Evolutionary conservation across 30 jellyfish, hydroid and myxozoan species (phyloP), one percentile per base, ranked within the genome.

Genomic region (Turritopsis dohrnii): DNA sequence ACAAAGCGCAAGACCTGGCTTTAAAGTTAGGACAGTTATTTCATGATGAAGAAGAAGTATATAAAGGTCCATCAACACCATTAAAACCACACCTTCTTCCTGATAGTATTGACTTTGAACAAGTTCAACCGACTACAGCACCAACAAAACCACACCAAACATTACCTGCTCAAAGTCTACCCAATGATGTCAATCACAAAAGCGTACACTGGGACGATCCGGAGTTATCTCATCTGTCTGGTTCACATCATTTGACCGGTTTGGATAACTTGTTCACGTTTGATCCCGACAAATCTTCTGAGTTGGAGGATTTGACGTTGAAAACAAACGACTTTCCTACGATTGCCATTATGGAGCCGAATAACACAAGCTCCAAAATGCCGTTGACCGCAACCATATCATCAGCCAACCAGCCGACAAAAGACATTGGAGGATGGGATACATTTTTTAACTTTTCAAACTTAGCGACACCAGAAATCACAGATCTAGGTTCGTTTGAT

Each of bases 221-320:
- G 16, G 30, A 23, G 31, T 27, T n/a, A 9, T 9, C 7, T 69
- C 16, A 69, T 69, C 77, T 1, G 8, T 0, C 77, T 9, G 77
- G 31, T n/a, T 1, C 31, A n/a, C 28, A 69, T 19, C 77, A 9
- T 7, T 23, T 19, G 28, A 69, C 28, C 77, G 30, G 30, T 27
- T 27, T 69, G 30, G 77, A 69, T 19, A 27, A 69, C 28, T 21
- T 69, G 7, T 69, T 69, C 30, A n/a, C 77, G 28, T 69, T 69
- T 27, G 30, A 69, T n/a, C 77, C 77, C 16, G 77, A 69, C 22
- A 16, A 19, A 19, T 69, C 77, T n/a, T 7, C 77, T n/a, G 77
- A 69, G 30, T 69, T 69, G 30, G 77, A 69, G 19, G 77, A 69
- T 69, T 27, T 69, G 30, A 69, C 77, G 30, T 60, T 60, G 73